Conservation (phyloP, 64 coral and sea anemone genomes). For the Actinia tenebrosa region DNA sequence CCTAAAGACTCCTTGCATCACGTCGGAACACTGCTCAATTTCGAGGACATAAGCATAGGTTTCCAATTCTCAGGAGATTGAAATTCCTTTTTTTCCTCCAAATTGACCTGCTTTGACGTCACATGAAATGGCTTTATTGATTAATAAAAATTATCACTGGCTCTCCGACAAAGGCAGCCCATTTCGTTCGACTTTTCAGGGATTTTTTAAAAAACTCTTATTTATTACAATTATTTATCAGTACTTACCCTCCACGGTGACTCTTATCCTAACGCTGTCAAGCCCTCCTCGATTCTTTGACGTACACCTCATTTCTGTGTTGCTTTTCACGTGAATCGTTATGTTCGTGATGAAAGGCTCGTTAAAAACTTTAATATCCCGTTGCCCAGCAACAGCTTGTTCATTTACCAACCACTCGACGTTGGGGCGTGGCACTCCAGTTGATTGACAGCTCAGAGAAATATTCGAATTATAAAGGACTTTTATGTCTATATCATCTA, state of each 20-base stretch:
- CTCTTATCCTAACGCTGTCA: slow-evolving; percentile 4
- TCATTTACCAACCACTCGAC: slow-evolving; percentile 29
- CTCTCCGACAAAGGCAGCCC: background rate
- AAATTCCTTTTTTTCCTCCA: no score
- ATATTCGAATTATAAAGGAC: background rate
- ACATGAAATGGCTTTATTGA: no score
- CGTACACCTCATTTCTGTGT: slow-evolving; percentile 35
- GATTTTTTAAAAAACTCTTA: no score
- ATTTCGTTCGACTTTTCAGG: background rate
- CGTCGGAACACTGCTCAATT: no score
- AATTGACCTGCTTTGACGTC: no score
- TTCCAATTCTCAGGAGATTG: no score
- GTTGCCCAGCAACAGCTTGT: background rate
- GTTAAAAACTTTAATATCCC: background rate
- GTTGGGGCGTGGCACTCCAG: slow-evolving; percentile 42
- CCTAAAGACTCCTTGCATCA: background rate
- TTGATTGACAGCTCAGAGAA: slow-evolving; percentile 11
- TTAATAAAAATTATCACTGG: background rate
- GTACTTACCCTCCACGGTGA: slow-evolving; percentile 32
- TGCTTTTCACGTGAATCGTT: slow-evolving; percentile 30
- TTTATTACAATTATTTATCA: no score
- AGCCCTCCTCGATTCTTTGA: slow-evolving; percentile 23
- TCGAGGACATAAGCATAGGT: no score
- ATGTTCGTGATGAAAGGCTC: slow-evolving; percentile 23
- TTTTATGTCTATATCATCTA: background rate